Percentiles rank a stretch among this genome's conserved stretches.
These are phyloP conservation scores for Dynastes maya DNA, from an alignment of 2,888 invertebrate genomes.

Conservation along the genomic window DNA sequence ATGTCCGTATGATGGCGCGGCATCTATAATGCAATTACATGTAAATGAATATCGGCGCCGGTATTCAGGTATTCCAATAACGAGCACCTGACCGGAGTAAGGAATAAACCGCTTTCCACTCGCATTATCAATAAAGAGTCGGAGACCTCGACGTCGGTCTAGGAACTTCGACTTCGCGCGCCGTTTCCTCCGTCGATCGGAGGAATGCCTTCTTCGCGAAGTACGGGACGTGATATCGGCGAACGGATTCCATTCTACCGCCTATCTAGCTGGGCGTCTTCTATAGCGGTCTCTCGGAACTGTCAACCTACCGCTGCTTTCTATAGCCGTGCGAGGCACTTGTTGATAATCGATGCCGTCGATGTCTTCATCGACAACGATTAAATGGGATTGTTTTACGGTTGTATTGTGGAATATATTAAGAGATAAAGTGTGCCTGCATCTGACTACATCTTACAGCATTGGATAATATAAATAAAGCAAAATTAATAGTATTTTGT, in stretches of 20 bases:
- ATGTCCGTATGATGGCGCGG: constrained; percentile 40
- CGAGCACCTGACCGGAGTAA: constrained; percentile 58
- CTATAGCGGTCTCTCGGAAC: constrained; percentile 1
- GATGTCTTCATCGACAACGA: neutral
- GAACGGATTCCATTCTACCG: constrained; percentile 16
- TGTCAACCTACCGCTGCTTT: neutral
- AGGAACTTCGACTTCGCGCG: constrained; percentile 26
- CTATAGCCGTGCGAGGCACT: constrained; percentile 11
- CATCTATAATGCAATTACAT: constrained; percentile 60
- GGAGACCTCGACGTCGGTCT: constrained; percentile 21
- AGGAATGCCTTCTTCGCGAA: constrained; percentile 43
- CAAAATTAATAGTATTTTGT: too few relatives aligned
- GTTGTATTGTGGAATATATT: neutral
- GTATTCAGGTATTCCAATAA: constrained; percentile 59
- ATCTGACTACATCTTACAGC: too few relatives aligned
- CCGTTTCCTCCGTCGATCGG: constrained; percentile 22
- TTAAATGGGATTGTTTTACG: neutral
- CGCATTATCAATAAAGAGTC: constrained; percentile 37
- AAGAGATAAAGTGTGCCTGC: too few relatives aligned
- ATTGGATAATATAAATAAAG: too few relatives aligned
- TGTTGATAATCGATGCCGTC: constrained; percentile 20
- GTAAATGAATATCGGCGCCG: constrained; percentile 61
- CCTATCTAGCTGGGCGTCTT: neutral
- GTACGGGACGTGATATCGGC: constrained; percentile 33
- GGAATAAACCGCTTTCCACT: constrained; percentile 48